Percentiles rank a stretch among this genome's conserved stretches.
These are phyloP conservation scores for Synergus gifuensis DNA, from an alignment of 2,888 invertebrate species.

Conservation along the genomic window DNA sequence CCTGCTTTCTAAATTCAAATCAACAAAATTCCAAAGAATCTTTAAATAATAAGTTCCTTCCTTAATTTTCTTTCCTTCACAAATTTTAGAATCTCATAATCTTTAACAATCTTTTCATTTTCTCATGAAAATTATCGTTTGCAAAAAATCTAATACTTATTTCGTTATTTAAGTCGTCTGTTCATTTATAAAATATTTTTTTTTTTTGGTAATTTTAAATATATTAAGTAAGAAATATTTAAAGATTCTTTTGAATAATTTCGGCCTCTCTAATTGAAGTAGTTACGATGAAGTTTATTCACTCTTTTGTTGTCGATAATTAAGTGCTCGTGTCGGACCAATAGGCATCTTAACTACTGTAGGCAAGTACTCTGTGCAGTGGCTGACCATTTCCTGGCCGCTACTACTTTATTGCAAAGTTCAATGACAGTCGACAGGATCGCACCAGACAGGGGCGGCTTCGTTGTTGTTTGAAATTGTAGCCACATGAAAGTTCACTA, in stretches of 20 bases:
- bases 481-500: background rate
- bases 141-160: background rate
- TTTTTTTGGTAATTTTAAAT: background rate
- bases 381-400: constrained; percentile 30
- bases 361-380: constrained; percentile 1
- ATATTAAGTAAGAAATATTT: background rate
- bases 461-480: background rate
- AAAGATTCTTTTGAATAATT: constrained; percentile 2
- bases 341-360: constrained; percentile 25
- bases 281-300: constrained; percentile 8
- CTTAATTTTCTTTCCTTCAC: too few relatives aligned
- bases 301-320: constrained; percentile 10
- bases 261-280: background rate
- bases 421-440: constrained; percentile 22
- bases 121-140: background rate
- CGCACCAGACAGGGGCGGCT: background rate
- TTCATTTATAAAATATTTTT: background rate
- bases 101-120: too few relatives aligned
- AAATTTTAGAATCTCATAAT: too few relatives aligned
- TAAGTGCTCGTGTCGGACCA: constrained; percentile 19
- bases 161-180: background rate
- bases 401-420: constrained; percentile 30
- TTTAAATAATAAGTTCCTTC: too few relatives aligned
- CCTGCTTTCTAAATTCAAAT: background rate
- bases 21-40: too few relatives aligned